A percentile compares a stretch with the other conserved stretches of the same genome.
These are phyloP conservation scores for Toxotes jaculatrix DNA, from an alignment of 2,113 vertebrate genomes.

Conservation along the genomic window DNA sequence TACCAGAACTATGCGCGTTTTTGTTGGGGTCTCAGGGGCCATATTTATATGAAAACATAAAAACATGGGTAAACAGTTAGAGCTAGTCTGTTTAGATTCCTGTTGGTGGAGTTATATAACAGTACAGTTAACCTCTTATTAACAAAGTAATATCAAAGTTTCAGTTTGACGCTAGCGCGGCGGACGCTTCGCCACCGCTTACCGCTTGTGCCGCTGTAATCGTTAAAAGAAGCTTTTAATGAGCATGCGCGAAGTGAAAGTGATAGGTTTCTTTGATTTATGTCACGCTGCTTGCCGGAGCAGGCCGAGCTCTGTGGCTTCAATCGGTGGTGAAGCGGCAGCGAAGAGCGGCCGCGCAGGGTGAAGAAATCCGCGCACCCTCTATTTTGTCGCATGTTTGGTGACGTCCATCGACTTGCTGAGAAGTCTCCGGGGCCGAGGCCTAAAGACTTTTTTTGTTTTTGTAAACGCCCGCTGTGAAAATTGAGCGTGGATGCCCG, in stretches of 20 bases:
- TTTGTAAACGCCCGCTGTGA: slow-evolving; percentile 35
- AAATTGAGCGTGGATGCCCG: slow-evolving; percentile 59
- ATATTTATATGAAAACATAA: no score
- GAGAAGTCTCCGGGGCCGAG: slow-evolving; percentile 80
- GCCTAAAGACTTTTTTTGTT: slow-evolving; percentile 77
- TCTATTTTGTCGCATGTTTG: slow-evolving; percentile 80
- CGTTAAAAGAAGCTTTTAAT: neutral
- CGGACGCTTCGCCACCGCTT: neutral
- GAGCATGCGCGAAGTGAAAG: slow-evolving; percentile 59
- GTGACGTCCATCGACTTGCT: slow-evolving; percentile 84
- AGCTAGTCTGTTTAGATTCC: no score
- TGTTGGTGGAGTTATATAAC: no score
- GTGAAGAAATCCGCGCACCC: slow-evolving; percentile 39
- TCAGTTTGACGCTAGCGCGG: neutral
- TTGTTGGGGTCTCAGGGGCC: no score
- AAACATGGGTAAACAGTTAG: no score
- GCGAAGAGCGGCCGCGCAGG: neutral
- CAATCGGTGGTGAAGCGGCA: neutral
- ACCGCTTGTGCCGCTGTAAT: slow-evolving; percentile 2
- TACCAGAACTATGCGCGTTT: no score
- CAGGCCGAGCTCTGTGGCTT: neutral
- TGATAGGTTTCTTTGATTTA: slow-evolving; percentile 37
- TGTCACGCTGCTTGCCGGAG: slow-evolving; percentile 30
- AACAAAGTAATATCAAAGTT: no score
- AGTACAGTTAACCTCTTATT: no score